A percentile compares a stretch with the other conserved stretches of the same genome.
phyloP scores from a whole-genome alignment of 2,888 invertebrate species.

The Drosophila aldrichi region DNA sequence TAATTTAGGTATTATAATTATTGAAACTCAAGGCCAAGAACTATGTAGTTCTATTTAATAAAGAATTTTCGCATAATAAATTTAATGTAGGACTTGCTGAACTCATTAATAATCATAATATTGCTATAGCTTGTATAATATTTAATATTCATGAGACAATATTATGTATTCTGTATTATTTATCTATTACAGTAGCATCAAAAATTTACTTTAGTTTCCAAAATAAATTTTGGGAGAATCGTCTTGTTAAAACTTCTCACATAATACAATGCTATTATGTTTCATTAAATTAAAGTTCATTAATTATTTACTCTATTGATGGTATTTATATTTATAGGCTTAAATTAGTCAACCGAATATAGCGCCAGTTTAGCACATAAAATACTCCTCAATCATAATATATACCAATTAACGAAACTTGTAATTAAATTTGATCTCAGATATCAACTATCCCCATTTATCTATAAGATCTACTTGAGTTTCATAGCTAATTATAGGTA shows the following conservation, averaged over 20 bases:
- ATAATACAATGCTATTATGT: no score
- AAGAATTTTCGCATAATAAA: not conserved
- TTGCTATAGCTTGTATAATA: not conserved
- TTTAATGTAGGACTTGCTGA: not conserved
- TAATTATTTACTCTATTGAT: not conserved
- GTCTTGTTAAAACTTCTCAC: no score
- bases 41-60: not conserved
- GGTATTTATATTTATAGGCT: not conserved
- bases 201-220: no score
- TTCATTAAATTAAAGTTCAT: no score
- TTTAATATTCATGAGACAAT: not conserved
- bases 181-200: no score
- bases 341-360: not conserved
- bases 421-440: not conserved
- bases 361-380: not conserved
- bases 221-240: no score
- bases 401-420: not conserved
- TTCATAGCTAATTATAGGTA: constrained; percentile 45
- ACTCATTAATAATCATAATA: not conserved
- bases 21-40: not conserved
- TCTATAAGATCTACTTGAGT: constrained; percentile 12
- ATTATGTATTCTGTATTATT: no score
- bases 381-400: no score
- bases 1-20: not conserved
- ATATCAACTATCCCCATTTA: not conserved